phyloP scores from a whole-genome alignment of 2,888 invertebrate species.

The Hirtodrosophila cameraria region DNA sequence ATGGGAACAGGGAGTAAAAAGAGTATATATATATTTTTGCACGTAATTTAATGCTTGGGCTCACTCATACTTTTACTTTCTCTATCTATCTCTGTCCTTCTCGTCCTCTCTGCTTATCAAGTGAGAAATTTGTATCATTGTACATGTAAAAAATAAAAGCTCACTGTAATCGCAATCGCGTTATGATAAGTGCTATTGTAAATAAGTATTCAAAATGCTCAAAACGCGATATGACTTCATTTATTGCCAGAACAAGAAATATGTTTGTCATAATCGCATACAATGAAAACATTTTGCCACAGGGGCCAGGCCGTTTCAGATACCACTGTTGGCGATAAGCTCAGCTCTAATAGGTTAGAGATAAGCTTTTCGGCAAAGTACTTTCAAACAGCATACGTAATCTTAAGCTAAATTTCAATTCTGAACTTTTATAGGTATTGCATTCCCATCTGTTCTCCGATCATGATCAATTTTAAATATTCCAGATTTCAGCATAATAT shows the following conservation, averaged over 20 bases:
- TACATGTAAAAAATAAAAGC: constrained; percentile 11
- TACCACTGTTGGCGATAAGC: no score
- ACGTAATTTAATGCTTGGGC: constrained; percentile 38
- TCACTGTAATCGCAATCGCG: constrained; percentile 29
- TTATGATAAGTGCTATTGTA: constrained; percentile 34
- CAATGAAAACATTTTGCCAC: constrained; percentile 10
- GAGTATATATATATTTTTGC: constrained; percentile 29
- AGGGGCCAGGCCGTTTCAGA: background rate
- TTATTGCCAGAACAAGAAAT: constrained; percentile 23
- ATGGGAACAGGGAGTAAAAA: no score
- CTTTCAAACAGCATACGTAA: no score
- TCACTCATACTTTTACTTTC: background rate
- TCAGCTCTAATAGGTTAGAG: no score
- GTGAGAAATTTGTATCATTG: constrained; percentile 15
- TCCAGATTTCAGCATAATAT: no score
- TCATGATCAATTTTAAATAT: no score
- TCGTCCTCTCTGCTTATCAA: background rate
- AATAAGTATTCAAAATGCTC: constrained; percentile 34
- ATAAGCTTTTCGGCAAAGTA: no score
- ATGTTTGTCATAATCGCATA: constrained; percentile 12
- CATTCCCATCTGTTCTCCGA: no score
- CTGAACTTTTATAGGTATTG: no score
- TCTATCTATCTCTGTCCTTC: background rate
- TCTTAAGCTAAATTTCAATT: no score
- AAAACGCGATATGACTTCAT: constrained; percentile 33